Evolutionary conservation across 2,113 vertebrate species (phyloP).

Genomic region (Atractosteus spatula): DNA sequence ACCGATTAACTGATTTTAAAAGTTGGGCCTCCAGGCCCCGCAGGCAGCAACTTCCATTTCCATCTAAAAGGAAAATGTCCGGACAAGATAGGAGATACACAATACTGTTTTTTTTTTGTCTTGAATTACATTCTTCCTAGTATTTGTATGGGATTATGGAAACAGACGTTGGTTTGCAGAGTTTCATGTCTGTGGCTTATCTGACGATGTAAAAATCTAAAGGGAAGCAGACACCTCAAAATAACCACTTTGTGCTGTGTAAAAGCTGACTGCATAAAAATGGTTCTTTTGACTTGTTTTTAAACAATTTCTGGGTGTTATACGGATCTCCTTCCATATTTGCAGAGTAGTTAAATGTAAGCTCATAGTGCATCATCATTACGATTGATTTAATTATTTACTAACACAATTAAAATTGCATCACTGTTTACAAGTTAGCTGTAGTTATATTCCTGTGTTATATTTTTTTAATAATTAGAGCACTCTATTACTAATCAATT

Average conservation of each 20-base stretch:
- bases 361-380: no score
- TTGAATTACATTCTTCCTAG: constrained; percentile 34
- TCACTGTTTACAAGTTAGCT: no score
- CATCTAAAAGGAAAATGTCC: constrained; percentile 36
- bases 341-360: no score
- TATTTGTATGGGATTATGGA: constrained; percentile 31
- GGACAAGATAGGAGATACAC: constrained; percentile 13
- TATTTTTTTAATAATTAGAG: no score
- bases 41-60: constrained; percentile 36
- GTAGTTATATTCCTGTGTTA: no score
- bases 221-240: constrained; percentile 9
- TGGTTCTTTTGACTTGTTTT: not conserved
- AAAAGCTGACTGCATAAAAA: not conserved
- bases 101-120: constrained; percentile 31
- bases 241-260: constrained; percentile 3
- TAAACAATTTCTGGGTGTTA: not conserved
- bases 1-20: constrained; percentile 38
- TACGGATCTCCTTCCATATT: not conserved
- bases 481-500: no score
- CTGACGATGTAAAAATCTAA: constrained; percentile 13
- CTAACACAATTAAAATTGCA: no score
- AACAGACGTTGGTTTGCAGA: constrained; percentile 10
- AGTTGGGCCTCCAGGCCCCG: constrained; percentile 37
- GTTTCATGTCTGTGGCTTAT: constrained; percentile 18
- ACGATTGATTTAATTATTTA: no score